Evolutionary conservation across 2,113 vertebrate genomes (phyloP).

Genomic region (Podiceps cristatus): DNA sequence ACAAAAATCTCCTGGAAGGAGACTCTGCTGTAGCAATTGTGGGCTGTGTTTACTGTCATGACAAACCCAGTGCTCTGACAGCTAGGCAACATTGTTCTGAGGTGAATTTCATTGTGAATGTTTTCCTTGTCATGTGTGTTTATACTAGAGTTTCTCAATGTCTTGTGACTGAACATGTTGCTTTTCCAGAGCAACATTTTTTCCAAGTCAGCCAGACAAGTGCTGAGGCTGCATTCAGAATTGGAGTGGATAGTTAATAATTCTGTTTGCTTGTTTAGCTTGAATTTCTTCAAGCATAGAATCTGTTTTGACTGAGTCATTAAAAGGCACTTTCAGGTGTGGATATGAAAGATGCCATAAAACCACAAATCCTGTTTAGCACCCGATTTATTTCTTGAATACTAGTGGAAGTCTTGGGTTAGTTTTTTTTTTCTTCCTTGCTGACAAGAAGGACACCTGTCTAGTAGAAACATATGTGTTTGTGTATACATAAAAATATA

Average conservation of each 20-base stretch:
- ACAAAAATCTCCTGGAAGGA: constrained; percentile 65
- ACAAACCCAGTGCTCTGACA: neutral
- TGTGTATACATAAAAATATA: neutral
- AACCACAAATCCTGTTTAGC: neutral
- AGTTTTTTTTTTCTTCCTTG: neutral
- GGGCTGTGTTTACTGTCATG: neutral
- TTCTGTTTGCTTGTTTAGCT: neutral
- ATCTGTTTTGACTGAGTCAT: neutral
- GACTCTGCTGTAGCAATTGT: neutral
- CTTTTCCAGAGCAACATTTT: neutral
- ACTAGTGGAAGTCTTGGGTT: neutral
- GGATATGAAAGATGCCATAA: neutral
- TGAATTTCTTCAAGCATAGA: neutral
- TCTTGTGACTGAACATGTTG: neutral
- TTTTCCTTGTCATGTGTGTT: neutral
- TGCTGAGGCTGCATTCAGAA: neutral
- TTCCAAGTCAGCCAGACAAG: neutral
- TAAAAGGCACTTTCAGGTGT: neutral
- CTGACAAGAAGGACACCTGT: neutral
- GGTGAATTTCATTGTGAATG: neutral
- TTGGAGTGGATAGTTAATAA: neutral
- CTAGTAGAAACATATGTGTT: neutral
- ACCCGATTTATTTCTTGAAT: neutral
- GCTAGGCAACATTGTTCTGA: neutral
- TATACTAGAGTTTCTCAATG: neutral